A percentile compares a stretch with the other conserved stretches of the same genome.
phyloP scores from a whole-genome alignment of 2,888 invertebrate genomes.

The Drosophila paramelanica region DNA sequence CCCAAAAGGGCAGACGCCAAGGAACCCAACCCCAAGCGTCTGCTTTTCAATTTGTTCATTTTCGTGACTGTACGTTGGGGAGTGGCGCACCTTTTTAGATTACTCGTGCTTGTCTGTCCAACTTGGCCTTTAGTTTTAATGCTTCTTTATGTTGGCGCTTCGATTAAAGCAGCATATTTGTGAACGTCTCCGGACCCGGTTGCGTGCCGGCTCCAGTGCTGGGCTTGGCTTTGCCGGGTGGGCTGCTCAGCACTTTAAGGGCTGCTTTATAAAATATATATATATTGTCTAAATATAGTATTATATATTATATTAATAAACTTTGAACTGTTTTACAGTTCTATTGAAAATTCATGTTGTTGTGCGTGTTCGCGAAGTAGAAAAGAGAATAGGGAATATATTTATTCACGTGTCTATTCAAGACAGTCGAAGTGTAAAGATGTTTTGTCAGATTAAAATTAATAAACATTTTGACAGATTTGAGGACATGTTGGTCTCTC shows the following conservation, averaged over 20 bases:
- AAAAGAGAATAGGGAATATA: too few relatives aligned
- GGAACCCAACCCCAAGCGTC: constrained; percentile 5
- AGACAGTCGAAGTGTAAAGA: too few relatives aligned
- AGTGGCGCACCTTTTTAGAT: constrained; percentile 11
- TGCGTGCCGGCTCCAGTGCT: neutral
- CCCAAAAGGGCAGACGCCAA: constrained; percentile 5
- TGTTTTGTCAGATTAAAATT: too few relatives aligned
- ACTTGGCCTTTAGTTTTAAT: constrained; percentile 48
- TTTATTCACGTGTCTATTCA: too few relatives aligned
- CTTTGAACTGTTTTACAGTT: too few relatives aligned
- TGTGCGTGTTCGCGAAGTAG: too few relatives aligned
- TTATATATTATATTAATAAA: too few relatives aligned
- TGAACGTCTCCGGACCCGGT: neutral
- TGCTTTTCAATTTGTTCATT: constrained; percentile 49
- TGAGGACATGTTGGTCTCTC: too few relatives aligned
- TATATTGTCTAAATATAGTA: neutral
- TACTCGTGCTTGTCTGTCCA: constrained; percentile 16
- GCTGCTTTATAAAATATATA: neutral
- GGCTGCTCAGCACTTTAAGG: constrained; percentile 11
- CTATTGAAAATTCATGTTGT: too few relatives aligned
- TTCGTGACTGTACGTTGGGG: constrained; percentile 48
- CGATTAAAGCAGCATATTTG: constrained; percentile 42
- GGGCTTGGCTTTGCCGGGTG: constrained; percentile 24
- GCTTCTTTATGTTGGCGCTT: constrained; percentile 23
- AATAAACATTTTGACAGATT: too few relatives aligned